A percentile compares a stretch with the other conserved stretches of the same genome.
These are phyloP conservation scores for Acropora yongei DNA, from an alignment of 64 coral and sea anemone species.

Conservation along the genomic window DNA sequence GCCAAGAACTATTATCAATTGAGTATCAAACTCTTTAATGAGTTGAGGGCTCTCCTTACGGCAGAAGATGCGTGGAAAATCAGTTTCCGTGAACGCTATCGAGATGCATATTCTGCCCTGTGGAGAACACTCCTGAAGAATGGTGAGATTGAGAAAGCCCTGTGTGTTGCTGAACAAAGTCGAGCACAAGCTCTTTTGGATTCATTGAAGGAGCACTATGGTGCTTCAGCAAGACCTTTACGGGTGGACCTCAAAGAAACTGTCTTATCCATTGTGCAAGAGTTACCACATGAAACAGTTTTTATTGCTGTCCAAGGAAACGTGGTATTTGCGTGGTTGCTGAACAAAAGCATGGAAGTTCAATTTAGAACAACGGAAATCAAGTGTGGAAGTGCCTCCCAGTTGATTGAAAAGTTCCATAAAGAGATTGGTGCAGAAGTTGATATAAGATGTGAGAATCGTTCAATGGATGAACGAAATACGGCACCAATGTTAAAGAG, in stretches of 20 bases:
- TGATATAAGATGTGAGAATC: not conserved
- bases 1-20: constrained; percentile 8
- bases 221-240: not conserved
- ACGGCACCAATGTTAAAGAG: not conserved
- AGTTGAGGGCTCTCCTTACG: not conserved
- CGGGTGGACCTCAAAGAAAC: not conserved
- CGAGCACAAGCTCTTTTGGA: not conserved
- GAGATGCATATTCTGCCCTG: not conserved
- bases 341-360: not conserved
- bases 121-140: not conserved
- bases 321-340: not conserved
- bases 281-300: not conserved
- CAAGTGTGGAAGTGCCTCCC: not conserved
- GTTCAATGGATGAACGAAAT: not conserved
- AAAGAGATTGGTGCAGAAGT: not conserved
- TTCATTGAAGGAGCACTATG: not conserved
- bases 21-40: not conserved
- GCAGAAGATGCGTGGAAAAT: constrained; percentile 19
- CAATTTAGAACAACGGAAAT: not conserved
- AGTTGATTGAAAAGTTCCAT: not conserved
- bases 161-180: constrained; percentile 1
- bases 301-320: not conserved
- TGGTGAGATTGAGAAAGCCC: not conserved
- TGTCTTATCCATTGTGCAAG: not conserved
- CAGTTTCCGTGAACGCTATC: not conserved